Conservation (phyloP, 2,888 invertebrate genomes). For the Archips crataeganus region DNA sequence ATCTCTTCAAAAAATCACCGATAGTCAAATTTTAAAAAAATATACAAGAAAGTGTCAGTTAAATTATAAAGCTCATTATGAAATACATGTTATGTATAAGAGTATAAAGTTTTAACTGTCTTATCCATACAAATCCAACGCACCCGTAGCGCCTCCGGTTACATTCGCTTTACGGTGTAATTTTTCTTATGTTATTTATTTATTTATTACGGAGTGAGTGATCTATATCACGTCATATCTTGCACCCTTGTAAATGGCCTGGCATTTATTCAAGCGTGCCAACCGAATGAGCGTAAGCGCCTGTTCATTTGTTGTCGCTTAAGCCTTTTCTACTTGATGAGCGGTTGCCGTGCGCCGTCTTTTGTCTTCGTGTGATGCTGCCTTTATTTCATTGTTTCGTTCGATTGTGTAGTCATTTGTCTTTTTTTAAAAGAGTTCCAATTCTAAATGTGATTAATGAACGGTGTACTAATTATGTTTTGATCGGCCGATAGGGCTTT, state of each 20-base stretch:
- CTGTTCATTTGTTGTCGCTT: slow-evolving; percentile 1
- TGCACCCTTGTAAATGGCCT: slow-evolving; percentile 84
- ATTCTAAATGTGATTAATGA: slow-evolving; percentile 42
- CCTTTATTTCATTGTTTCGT: slow-evolving; percentile 55
- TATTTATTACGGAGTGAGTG: slow-evolving; percentile 85
- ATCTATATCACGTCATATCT: slow-evolving; percentile 86
- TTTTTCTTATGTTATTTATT: slow-evolving; percentile 86
- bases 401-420: slow-evolving; percentile 45
- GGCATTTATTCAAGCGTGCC: slow-evolving; percentile 72
- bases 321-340: background rate
- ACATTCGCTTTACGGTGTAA: slow-evolving; percentile 86
- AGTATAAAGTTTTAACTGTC: too few species aligned
- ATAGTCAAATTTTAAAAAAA: too few species aligned
- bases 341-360: slow-evolving; percentile 45
- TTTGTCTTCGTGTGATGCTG: slow-evolving; percentile 55
- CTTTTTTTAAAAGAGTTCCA: slow-evolving; percentile 44
- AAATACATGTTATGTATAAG: too few species aligned
- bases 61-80: too few species aligned
- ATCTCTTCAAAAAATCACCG: too few species aligned
- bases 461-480: slow-evolving; percentile 31
- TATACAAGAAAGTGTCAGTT: too few species aligned
- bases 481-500: slow-evolving; percentile 15
- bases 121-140: slow-evolving; percentile 61
- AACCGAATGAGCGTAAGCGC: slow-evolving; percentile 41
- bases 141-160: slow-evolving; percentile 77